Evolutionary conservation across 1,140 invertebrate species (phyloP).

Genomic region (Eubasilissa regina): DNA sequence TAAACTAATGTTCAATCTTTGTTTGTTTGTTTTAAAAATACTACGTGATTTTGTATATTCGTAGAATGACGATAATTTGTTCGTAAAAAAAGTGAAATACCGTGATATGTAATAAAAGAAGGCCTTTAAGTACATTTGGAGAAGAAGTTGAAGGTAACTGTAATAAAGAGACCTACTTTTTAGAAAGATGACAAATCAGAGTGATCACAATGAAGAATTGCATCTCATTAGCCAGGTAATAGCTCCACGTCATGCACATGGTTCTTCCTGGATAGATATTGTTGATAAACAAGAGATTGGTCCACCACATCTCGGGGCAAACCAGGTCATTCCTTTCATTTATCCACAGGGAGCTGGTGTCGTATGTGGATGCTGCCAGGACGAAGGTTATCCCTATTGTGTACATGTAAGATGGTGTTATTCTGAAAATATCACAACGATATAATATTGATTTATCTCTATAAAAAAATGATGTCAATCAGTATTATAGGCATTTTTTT

Average conservation of each 20-base stretch:
- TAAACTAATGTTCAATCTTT: too few species aligned
- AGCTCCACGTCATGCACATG: constrained; percentile 84
- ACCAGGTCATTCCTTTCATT: constrained; percentile 69
- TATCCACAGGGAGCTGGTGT: constrained; percentile 70
- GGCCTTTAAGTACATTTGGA: not conserved
- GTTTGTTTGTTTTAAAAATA: too few species aligned
- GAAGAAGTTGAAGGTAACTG: constrained; percentile 1
- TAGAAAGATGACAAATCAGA: constrained; percentile 72
- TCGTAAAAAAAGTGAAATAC: too few species aligned
- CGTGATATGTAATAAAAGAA: too few species aligned
- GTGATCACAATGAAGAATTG: constrained; percentile 80
- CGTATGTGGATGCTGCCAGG: constrained; percentile 68
- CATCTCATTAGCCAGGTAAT: constrained; percentile 88
- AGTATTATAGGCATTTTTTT: too few species aligned
- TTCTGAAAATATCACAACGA: constrained; percentile 60
- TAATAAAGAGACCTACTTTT: constrained; percentile 66
- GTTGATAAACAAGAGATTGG: constrained; percentile 77
- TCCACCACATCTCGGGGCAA: constrained; percentile 77
- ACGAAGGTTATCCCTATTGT: constrained; percentile 71
- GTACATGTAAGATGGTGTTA: constrained; percentile 74
- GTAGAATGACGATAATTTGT: too few species aligned
- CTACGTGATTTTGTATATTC: too few species aligned
- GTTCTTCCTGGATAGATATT: constrained; percentile 71
- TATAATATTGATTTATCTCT: too few species aligned
- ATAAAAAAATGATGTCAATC: too few species aligned